phyloP scores from a whole-genome alignment of 2,888 invertebrate genomes.

The Enoplolaimus lenunculus region DNA sequence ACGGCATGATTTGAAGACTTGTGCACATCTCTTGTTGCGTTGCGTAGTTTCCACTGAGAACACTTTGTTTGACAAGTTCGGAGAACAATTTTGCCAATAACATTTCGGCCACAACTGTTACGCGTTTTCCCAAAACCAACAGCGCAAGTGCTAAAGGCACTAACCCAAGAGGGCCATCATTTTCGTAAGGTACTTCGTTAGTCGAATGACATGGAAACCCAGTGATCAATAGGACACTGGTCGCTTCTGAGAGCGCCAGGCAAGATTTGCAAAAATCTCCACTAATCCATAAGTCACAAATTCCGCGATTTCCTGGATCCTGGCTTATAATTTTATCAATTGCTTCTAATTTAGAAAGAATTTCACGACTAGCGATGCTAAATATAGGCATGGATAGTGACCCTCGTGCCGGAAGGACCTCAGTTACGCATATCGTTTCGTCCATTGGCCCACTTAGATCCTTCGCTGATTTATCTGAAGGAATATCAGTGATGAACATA shows the following conservation, averaged over 20 bases:
- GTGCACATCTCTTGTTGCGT: no score
- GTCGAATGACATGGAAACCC: not conserved
- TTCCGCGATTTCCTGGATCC: not conserved
- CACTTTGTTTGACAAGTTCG: no score
- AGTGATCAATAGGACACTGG: not conserved
- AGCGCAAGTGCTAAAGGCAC: not conserved
- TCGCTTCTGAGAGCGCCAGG: not conserved
- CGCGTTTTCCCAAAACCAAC: not conserved
- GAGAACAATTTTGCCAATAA: not conserved
- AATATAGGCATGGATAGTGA: no score
- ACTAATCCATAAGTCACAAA: not conserved
- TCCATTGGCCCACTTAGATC: not conserved
- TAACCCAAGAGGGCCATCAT: not conserved
- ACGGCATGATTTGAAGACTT: no score
- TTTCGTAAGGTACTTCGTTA: not conserved
- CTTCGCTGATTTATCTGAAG: not conserved
- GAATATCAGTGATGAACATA: not conserved
- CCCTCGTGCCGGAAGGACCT: not conserved
- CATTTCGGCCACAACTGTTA: not conserved
- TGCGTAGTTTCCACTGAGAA: no score
- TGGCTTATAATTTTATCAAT: not conserved
- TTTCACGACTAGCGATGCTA: not conserved
- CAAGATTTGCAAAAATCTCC: not conserved
- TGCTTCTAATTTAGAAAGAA: not conserved
- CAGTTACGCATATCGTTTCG: not conserved